Evolutionary conservation across 2,797 vertebrate species (phyloP), one percentile per base, ranked within the genome.

Genomic region (Gallinago stenura): DNA sequence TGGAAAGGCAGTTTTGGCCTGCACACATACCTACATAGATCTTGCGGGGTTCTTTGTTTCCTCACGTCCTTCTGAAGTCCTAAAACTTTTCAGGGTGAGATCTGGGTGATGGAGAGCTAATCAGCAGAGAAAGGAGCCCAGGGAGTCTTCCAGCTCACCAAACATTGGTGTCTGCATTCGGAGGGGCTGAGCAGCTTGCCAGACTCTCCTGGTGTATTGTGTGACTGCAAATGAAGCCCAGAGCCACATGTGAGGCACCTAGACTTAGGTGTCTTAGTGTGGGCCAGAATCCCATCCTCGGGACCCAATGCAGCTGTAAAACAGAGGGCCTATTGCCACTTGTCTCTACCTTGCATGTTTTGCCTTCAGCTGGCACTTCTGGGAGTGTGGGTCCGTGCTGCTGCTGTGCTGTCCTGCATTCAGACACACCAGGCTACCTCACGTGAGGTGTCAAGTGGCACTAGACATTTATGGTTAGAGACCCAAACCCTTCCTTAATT

Each of bases 291-390:
- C 7, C 20, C 22, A 54, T 43, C 61, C 31, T 50, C 0, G 1
- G 58, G 20, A 26, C 58, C 58, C 7, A 16, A 0, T 18, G 46
- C 18, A 58, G 53, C 28, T 73, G 19, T 62, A 41, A 28, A 60
- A 45, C 26, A 69, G 56, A 53, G 15, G 7, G 7, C 39, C 21
- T 45, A 0, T 22, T 53, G 31, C 30, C 37, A 15, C 26, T 69
- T 53, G 22, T 31, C 46, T 21, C 18, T 78, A 35, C 26, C 30
- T 58, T 2, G 0, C 6, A 0, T 4, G 6, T 22, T 43, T 43
- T 35, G 7, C 20, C 25, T 31, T 93, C 20, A 43, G 12, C 39
- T 3, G 2, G 5, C 7, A 1, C n/a, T 58, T 31, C 26, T 3
- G 1, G 15, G 22, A 21, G 11, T 8, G 7, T 31, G 69, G 30